A percentile compares a stretch with the other conserved stretches of the same genome.
These are phyloP conservation scores for Tamandua tetradactyla DNA, from an alignment of 2,797 vertebrate genomes.

Conservation along the genomic window DNA sequence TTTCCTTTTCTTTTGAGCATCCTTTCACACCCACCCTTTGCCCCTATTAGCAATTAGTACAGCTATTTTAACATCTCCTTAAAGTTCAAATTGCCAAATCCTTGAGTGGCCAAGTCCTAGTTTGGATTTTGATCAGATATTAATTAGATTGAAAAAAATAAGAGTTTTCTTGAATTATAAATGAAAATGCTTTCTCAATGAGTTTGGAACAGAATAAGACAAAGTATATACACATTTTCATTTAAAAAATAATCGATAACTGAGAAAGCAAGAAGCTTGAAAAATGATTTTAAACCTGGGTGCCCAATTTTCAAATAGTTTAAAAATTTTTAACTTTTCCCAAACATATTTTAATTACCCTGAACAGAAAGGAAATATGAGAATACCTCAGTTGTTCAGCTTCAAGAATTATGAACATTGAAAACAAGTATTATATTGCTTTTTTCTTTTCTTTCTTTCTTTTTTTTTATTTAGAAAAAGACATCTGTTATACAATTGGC, in stretches of 20 bases:
- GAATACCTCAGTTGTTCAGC: not conserved
- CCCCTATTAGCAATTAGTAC: not conserved
- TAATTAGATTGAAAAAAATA: not conserved
- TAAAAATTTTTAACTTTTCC: not conserved
- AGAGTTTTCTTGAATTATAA: not conserved
- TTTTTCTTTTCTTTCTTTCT: not conserved
- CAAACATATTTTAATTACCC: not conserved
- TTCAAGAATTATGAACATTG: conserved; percentile 29
- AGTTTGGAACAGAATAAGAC: not conserved
- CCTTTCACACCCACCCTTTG: not conserved
- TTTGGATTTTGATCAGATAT: conserved; percentile 25
- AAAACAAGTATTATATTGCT: not conserved
- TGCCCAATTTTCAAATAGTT: not conserved
- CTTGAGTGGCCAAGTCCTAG: not conserved
- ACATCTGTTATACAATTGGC: not conserved
- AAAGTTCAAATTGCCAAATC: not conserved
- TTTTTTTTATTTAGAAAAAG: not conserved
- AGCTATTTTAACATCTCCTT: not conserved
- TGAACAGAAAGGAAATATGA: not conserved
- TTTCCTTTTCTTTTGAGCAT: not conserved
- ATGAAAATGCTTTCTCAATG: not conserved
- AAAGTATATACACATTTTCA: not conserved
- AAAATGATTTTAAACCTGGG: not conserved
- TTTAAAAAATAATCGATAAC: conserved; percentile 26
- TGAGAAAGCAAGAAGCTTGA: conserved; percentile 10